Conservation (phyloP, 1,140 invertebrate genomes). For the Cepaea nemoralis region DNA sequence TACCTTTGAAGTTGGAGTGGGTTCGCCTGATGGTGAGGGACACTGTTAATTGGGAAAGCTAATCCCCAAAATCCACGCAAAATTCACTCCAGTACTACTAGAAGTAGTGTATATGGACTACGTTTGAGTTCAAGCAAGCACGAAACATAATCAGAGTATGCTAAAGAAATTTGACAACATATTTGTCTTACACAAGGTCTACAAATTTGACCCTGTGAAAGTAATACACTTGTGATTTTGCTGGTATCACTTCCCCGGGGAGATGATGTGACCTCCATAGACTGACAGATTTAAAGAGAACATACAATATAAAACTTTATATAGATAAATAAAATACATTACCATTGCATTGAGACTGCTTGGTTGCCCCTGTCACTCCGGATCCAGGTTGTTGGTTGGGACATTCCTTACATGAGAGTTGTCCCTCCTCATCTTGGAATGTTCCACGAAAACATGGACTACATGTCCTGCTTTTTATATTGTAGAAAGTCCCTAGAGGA, state of each 20-base stretch:
- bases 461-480: slow-evolving; percentile 82
- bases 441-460: slow-evolving; percentile 87
- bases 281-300: neutral
- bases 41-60: too few species aligned
- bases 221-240: too few species aligned
- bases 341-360: slow-evolving; percentile 90
- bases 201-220: too few species aligned
- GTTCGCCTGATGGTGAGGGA: too few species aligned
- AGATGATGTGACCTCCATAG: neutral
- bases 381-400: slow-evolving; percentile 82
- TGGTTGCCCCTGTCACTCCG: slow-evolving; percentile 77
- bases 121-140: slow-evolving; percentile 84
- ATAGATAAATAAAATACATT: neutral
- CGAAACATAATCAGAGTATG: slow-evolving; percentile 77
- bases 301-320: too few species aligned
- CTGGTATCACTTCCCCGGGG: slow-evolving; percentile 87
- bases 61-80: too few species aligned
- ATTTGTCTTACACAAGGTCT: too few species aligned
- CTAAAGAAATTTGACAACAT: too few species aligned
- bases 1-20: too few species aligned
- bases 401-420: too few species aligned
- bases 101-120: too few species aligned
- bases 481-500: slow-evolving; percentile 90
- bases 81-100: too few species aligned
- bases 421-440: slow-evolving; percentile 93